Base-by-base conservation (phyloP, 2,888 invertebrate genomes). In the Eupithecia dodoneata region DNA sequence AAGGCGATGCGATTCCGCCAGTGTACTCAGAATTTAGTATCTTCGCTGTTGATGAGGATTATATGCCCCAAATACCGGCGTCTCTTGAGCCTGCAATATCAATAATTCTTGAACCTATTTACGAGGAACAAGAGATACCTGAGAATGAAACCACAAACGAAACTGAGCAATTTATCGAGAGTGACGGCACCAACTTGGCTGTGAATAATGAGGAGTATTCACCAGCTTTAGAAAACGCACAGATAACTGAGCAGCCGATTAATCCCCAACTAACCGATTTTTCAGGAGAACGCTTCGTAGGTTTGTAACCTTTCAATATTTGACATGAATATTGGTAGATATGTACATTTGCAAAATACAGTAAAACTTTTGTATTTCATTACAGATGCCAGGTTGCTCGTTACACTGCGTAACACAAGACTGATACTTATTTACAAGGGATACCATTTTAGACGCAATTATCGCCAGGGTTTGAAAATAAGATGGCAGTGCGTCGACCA, bases 401-500 rank as follows among this genome's bases (percentile, higher is more conserved):
- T 70, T 65, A 65, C 74, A 52, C 65, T 70, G 42, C 63, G 76
- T 52, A 44, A 72, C 41, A 74, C 9, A 65, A 78, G 69, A 47
- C 30, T 75, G 0, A 72, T 85, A 65, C 66, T 88, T 3, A 75
- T 74, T 15, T 67, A 80, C 5, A 76, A 75, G 1, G 81, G 81
- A 0, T 85, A 81, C 71, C 85, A 79, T 1, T 87, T 82, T 47
- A 79, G 73, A 5, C 80, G 74, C 0, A 73, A 82, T 7, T 63
- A 73, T 15, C 69, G 55, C 0, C 47, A 42, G 0, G 83, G 83
- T 5, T 12, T 18, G 5, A 84, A 79, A 71, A 81, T 75, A 1
- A 74, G 83, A 3, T 86, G 86, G 84, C 70, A 69, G 6, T 83
- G 84, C 63, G 72, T 80, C 77, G 7, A 78, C 77, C 0, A 45